Evolutionary conservation across 2,888 invertebrate genomes (phyloP).

Genomic region (Myopa testacea): DNA sequence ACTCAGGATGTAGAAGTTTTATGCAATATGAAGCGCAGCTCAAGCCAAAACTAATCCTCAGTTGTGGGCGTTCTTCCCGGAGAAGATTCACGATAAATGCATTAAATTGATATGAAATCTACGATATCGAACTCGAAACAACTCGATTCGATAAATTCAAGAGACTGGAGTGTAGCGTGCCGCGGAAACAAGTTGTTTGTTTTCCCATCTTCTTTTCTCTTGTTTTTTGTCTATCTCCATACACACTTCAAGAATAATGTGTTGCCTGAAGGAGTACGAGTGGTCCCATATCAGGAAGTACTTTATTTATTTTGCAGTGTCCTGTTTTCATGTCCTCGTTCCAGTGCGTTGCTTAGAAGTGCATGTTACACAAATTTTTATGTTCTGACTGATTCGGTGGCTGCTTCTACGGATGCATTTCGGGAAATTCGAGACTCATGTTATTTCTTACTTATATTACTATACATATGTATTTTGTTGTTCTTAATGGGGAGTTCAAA

Average conservation of each 20-base stretch:
- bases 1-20: constrained; percentile 15
- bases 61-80: neutral
- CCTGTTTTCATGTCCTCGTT: constrained; percentile 38
- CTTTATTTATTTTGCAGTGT: constrained; percentile 45
- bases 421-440: constrained; percentile 59
- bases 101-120: constrained; percentile 30
- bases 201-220: neutral
- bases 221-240: too few species aligned
- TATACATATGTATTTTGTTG: constrained; percentile 32
- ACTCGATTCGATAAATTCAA: neutral
- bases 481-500: constrained; percentile 53
- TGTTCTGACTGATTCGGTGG: constrained; percentile 39
- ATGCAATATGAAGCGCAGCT: neutral
- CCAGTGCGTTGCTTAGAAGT: constrained; percentile 47
- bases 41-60: neutral
- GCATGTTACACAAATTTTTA: constrained; percentile 53
- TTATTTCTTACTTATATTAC: constrained; percentile 54
- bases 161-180: constrained; percentile 38
- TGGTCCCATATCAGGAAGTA: constrained; percentile 41
- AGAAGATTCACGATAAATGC: constrained; percentile 27
- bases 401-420: neutral
- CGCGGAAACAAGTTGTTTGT: constrained; percentile 41
- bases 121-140: neutral
- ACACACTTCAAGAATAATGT: neutral
- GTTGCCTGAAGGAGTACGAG: constrained; percentile 8